Conservation (phyloP, 1,140 invertebrate genomes). For the Penaeus vannamei region DNA sequence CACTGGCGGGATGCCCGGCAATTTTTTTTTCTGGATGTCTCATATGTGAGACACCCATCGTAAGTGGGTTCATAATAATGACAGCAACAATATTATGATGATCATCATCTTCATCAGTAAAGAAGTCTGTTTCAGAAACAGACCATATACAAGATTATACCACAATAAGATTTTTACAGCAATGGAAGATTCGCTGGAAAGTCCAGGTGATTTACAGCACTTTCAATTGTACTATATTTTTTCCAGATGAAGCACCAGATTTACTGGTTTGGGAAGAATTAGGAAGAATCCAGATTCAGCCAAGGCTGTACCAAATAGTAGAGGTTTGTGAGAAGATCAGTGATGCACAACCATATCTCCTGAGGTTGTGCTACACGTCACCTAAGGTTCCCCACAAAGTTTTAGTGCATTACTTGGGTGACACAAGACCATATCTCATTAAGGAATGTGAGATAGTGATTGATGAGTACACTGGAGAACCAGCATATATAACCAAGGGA, state of each 20-base stretch:
- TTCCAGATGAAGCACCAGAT: conserved; percentile 38
- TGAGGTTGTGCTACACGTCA: conserved; percentile 44
- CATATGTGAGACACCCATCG: no score
- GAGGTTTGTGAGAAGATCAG: conserved; percentile 37
- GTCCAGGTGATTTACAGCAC: no score
- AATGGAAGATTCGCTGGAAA: no score
- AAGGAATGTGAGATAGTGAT: conserved; percentile 34
- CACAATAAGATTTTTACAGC: no score
- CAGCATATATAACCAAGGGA: conserved; percentile 1
- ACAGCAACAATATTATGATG: no score
- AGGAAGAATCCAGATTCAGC: conserved; percentile 36
- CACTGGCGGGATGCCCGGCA: no score
- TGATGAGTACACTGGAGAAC: conserved; percentile 33
- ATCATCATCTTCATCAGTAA: no score
- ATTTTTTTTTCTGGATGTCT: no score
- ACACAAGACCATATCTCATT: conserved; percentile 39
- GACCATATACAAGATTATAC: no score
- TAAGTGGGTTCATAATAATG: no score
- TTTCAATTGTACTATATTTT: no score
- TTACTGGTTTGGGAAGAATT: conserved; percentile 29
- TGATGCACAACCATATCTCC: conserved; percentile 25
- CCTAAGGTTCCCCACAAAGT: conserved; percentile 41
- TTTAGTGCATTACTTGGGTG: conserved; percentile 40
- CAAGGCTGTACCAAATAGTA: conserved; percentile 37
- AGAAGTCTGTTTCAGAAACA: no score